Evolutionary conservation across 2,797 vertebrate species (phyloP).

Genomic region (Crocidura indochinensis): DNA sequence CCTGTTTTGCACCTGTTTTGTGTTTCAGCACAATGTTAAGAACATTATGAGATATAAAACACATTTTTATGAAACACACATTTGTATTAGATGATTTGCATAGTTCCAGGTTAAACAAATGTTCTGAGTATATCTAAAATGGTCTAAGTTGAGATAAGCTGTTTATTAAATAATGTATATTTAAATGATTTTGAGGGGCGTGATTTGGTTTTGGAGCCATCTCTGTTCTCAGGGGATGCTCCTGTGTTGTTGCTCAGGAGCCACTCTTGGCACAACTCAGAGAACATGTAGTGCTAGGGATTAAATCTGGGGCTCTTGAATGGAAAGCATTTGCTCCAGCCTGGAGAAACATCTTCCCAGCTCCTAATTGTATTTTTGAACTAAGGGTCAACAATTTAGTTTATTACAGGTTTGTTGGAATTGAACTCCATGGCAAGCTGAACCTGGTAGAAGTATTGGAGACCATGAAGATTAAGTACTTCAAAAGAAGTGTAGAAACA

Average conservation of each 20-base stretch:
- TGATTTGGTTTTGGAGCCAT: background rate
- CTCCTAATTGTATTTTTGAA: background rate
- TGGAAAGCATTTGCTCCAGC: no score
- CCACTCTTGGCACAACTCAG: no score
- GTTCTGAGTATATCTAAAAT: background rate
- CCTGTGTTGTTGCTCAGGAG: no score
- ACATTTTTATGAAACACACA: background rate
- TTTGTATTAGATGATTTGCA: background rate
- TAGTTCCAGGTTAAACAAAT: no score
- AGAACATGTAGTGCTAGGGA: no score
- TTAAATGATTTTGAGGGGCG: background rate
- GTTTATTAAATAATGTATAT: background rate
- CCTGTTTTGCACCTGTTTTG: no score
- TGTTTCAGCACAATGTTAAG: background rate
- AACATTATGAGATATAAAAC: background rate
- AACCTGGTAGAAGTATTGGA: constrained; percentile 5
- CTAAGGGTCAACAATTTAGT: background rate
- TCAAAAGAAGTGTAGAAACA: no score
- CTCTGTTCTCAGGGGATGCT: no score
- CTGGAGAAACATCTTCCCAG: no score
- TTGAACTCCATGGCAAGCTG: background rate
- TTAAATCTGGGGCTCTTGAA: no score
- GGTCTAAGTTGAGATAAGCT: background rate
- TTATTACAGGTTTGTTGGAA: background rate
- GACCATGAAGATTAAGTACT: background rate